Percentiles rank a stretch among this genome's conserved stretches.
Conservation (phyloP, 2,888 invertebrate genomes). For the Periphyllus acericola region DNA sequence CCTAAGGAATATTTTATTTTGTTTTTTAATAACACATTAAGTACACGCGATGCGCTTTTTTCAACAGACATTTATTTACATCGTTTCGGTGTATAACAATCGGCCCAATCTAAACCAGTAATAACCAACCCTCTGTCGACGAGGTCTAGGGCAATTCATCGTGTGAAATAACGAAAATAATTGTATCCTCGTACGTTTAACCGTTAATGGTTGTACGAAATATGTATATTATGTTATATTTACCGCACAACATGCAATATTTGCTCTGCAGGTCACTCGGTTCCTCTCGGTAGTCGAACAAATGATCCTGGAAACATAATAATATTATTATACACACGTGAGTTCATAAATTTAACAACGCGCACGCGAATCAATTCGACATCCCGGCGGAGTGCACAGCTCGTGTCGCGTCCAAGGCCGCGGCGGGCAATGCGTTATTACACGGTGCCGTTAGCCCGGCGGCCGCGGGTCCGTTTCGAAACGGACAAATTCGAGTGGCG, state of each 20-base stretch:
- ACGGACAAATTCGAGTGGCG: neutral
- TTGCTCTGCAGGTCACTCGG: neutral
- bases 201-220: too few species aligned
- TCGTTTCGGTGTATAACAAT: too few species aligned
- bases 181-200: too few species aligned
- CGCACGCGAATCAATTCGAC: neutral
- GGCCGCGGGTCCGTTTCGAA: conserved; percentile 8
- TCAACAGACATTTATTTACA: too few species aligned
- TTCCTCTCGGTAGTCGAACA: conserved; percentile 27
- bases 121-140: too few species aligned
- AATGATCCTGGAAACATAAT: conserved; percentile 43
- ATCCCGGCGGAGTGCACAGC: neutral
- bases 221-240: neutral
- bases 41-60: too few species aligned
- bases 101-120: too few species aligned
- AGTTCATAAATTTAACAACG: neutral
- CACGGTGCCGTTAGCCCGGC: neutral
- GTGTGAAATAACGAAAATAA: too few species aligned
- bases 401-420: neutral
- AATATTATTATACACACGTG: neutral
- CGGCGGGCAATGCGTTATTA: neutral
- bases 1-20: too few species aligned
- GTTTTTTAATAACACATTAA: too few species aligned
- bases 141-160: too few species aligned
- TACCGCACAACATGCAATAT: conserved; percentile 52